Evolutionary conservation across 2,797 vertebrate genomes (phyloP).

Genomic region (Gorsachius magnificus): DNA sequence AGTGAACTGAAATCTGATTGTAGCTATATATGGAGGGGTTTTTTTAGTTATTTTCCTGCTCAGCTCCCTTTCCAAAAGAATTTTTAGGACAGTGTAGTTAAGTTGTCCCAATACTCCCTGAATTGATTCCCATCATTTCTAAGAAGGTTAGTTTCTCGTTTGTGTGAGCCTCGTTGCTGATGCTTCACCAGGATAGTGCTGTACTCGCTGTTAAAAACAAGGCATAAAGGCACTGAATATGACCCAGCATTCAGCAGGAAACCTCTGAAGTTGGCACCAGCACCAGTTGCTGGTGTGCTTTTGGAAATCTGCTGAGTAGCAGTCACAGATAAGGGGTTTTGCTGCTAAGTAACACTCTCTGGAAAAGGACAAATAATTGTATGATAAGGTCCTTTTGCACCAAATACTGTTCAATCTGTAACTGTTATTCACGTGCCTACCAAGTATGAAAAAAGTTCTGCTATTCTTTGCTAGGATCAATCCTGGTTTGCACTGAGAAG

Average conservation of each 20-base stretch:
- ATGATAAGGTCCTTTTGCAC: not conserved
- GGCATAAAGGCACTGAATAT: not conserved
- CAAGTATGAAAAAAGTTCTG: not conserved
- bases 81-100: not conserved
- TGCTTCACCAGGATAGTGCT: fast-evolving
- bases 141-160: not conserved
- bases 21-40: fast-evolving
- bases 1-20: not conserved
- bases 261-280: not conserved
- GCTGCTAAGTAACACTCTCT: not conserved
- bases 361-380: not conserved
- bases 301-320: not conserved
- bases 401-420: not conserved
- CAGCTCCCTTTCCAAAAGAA: not conserved
- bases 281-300: not conserved
- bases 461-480: not conserved
- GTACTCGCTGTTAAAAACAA: not conserved
- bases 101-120: not conserved
- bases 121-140: not conserved
- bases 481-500: not conserved
- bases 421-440: not conserved
- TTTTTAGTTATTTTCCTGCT: not conserved
- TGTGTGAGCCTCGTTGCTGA: not conserved
- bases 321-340: not conserved
- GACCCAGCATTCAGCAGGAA: not conserved